Evolutionary conservation across 1,140 invertebrate genomes (phyloP).

Genomic region (Phymorhynchus buccinoides): DNA sequence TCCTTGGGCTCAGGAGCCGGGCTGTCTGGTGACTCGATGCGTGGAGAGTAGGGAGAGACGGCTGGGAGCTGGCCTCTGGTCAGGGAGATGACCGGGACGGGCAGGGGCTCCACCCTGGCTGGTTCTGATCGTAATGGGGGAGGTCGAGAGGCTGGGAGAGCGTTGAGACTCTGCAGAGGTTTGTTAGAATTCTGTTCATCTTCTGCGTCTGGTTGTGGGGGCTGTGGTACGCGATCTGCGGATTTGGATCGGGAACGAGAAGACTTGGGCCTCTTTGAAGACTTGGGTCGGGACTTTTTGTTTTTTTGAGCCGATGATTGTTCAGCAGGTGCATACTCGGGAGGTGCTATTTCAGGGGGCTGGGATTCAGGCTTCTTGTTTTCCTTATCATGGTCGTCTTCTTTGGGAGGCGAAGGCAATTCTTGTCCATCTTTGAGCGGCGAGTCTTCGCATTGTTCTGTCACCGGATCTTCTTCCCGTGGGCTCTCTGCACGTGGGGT

Average conservation of each 20-base stretch:
- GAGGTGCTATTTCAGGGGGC: not conserved
- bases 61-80: not conserved
- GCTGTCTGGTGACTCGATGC: not conserved
- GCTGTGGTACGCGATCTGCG: not conserved
- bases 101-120: not conserved
- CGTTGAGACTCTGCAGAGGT: not conserved
- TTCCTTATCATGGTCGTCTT: not conserved
- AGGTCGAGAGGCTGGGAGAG: not conserved
- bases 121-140: not conserved
- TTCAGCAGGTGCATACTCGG: not conserved
- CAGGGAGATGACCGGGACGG: not conserved
- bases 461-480: not conserved
- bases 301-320: not conserved
- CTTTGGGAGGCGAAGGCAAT: not conserved
- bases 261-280: not conserved
- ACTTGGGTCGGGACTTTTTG: not conserved
- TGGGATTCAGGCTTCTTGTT: not conserved
- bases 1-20: not conserved
- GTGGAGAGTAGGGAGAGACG: not conserved
- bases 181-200: not conserved
- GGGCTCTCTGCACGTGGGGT: not conserved
- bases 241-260: not conserved
- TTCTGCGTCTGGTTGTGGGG: not conserved
- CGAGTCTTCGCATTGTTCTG: not conserved
- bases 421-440: not conserved